Evolutionary conservation across 92 coral and sea anemone species (phyloP).

Genomic region (Bergia puertoricense): DNA sequence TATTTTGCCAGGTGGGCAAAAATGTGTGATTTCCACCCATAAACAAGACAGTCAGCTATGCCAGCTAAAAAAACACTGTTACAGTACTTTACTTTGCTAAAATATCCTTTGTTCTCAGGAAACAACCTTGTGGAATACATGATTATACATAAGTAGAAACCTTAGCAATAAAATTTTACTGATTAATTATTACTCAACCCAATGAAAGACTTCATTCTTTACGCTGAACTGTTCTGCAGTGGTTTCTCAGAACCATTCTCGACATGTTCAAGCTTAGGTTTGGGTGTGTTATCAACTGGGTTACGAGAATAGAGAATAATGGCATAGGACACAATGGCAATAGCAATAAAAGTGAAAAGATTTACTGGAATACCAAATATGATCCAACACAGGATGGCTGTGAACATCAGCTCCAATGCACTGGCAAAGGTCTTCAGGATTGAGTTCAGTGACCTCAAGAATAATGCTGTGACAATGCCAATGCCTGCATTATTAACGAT

Average conservation of each 20-base stretch:
- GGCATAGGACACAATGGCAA: constrained; percentile 88
- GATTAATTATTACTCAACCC: not conserved
- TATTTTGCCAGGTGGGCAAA: too few species aligned
- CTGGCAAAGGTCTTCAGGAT: constrained; percentile 97
- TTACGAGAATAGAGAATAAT: constrained; percentile 86
- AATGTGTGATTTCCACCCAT: too few species aligned
- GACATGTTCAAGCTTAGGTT: constrained; percentile 43
- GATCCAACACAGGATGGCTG: constrained; percentile 91
- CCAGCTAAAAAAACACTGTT: too few species aligned
- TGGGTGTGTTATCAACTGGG: constrained; percentile 88
- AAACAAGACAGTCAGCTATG: too few species aligned
- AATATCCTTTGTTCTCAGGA: too few species aligned
- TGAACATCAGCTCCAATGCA: constrained; percentile 95
- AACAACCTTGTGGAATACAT: too few species aligned
- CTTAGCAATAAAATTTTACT: too few species aligned
- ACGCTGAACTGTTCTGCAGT: not conserved
- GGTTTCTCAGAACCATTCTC: constrained; percentile 23
- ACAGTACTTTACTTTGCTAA: too few species aligned
- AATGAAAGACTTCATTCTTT: not conserved
- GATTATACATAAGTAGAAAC: too few species aligned
- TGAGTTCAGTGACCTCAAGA: constrained; percentile 86
- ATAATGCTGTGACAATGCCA: constrained; percentile 94
- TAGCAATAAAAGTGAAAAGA: constrained; percentile 84
- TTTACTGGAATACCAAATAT: constrained; percentile 96
- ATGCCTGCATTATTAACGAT: constrained; percentile 87